Conservation (phyloP, 2,888 invertebrate genomes). For the Zygaena filipendulae region DNA sequence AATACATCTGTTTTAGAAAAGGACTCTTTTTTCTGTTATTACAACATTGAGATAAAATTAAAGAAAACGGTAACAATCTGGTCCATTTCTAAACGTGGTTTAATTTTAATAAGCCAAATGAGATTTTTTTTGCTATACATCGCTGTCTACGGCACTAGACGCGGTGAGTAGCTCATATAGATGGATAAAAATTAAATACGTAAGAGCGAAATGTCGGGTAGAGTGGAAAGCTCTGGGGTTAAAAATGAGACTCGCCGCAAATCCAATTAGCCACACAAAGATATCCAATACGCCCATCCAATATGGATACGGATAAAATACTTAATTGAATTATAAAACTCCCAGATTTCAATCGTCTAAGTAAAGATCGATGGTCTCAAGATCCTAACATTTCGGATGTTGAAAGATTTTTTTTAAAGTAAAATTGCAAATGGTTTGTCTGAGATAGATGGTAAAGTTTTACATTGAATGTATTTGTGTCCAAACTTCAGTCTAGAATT, state of each 20-base stretch:
- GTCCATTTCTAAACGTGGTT: constrained; percentile 44
- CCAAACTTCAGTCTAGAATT: no score
- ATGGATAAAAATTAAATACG: constrained; percentile 51
- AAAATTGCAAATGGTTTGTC: no score
- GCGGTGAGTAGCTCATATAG: constrained; percentile 22
- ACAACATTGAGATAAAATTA: no score
- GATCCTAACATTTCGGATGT: constrained; percentile 11
- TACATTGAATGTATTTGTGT: no score
- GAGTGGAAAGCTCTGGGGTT: constrained; percentile 26
- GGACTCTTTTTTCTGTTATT: no score
- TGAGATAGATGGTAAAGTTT: no score
- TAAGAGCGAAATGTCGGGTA: constrained; percentile 26
- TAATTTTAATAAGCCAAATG: constrained; percentile 64
- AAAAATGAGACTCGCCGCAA: constrained; percentile 39
- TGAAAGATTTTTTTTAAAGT: constrained; percentile 16
- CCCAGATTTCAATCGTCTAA: constrained; percentile 3
- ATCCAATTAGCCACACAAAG: constrained; percentile 51
- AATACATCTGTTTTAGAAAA: no score
- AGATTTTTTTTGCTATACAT: constrained; percentile 59
- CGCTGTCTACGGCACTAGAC: constrained; percentile 33
- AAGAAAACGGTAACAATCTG: constrained; percentile 51
- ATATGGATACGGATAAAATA: constrained; percentile 35
- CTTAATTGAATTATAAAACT: constrained; percentile 28
- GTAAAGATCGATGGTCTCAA: constrained; percentile 14
- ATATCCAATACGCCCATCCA: constrained; percentile 39